Conservation (phyloP, 2,888 invertebrate genomes). For the Epiblema foenella region DNA sequence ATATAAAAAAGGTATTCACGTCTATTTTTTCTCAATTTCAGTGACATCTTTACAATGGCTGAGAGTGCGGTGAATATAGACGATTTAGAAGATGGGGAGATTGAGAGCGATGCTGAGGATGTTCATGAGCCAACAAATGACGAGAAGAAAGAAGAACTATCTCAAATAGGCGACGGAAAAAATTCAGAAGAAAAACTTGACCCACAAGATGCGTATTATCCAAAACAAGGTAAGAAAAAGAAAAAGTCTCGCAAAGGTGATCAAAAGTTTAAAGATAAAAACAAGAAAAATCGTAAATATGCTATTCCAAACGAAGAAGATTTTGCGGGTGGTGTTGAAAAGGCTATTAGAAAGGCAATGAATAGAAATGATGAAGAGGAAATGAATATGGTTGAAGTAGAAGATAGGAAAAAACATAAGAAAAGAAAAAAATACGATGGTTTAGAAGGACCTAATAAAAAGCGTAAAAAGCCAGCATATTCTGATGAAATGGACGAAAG, state of each 20-base stretch:
- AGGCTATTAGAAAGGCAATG: slow-evolving; percentile 90
- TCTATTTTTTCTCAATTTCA: slow-evolving; percentile 64
- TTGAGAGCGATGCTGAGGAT: slow-evolving; percentile 87
- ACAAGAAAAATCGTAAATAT: slow-evolving; percentile 79
- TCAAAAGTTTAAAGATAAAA: slow-evolving; percentile 80
- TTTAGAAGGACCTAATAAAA: slow-evolving; percentile 85
- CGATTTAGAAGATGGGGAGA: slow-evolving; percentile 95
- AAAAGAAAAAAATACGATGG: slow-evolving; percentile 85
- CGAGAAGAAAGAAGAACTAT: slow-evolving; percentile 57
- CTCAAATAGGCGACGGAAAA: slow-evolving; percentile 51
- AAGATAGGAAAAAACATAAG: slow-evolving; percentile 81
- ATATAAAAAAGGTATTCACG: neutral
- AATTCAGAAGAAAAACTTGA: slow-evolving; percentile 60
- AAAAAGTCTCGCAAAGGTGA: slow-evolving; percentile 80
- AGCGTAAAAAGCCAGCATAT: slow-evolving; percentile 83
- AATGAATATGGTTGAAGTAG: slow-evolving; percentile 72
- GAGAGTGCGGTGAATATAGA: slow-evolving; percentile 69
- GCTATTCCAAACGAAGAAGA: slow-evolving; percentile 85
- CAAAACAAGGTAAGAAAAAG: slow-evolving; percentile 82
- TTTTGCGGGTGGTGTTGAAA: slow-evolving; percentile 91
- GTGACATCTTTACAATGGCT: slow-evolving; percentile 69
- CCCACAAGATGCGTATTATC: slow-evolving; percentile 65
- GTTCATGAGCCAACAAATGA: slow-evolving; percentile 58
- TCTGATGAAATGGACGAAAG: slow-evolving; percentile 89
- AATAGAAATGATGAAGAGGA: slow-evolving; percentile 87